These are phyloP conservation scores for Pollimyrus isidori DNA, from an alignment of 2,113 vertebrate genomes.

Conservation along the genomic window DNA sequence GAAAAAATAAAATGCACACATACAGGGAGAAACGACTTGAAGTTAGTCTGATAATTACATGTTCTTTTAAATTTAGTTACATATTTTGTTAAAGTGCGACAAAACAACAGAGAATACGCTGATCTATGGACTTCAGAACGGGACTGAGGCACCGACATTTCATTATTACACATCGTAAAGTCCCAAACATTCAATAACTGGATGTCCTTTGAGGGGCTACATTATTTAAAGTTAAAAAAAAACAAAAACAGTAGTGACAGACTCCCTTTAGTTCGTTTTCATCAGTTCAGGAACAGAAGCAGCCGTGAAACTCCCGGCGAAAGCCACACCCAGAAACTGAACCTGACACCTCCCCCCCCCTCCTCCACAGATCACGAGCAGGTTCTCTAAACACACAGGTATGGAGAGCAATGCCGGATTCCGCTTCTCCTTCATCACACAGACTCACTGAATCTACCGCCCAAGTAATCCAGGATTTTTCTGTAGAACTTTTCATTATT, in stretches of 20 bases:
- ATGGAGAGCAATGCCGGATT: constrained; percentile 34
- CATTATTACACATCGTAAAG: background rate
- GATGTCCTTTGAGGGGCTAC: background rate
- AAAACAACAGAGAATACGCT: background rate
- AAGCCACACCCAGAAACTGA: constrained; percentile 59
- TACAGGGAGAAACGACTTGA: background rate
- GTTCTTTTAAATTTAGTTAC: background rate
- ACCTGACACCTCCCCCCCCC: constrained; percentile 24
- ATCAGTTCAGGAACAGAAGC: background rate
- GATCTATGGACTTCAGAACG: background rate
- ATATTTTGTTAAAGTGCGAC: background rate
- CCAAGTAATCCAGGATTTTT: background rate
- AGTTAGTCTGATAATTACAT: background rate
- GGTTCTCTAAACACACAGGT: constrained; percentile 17
- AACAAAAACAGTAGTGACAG: background rate
- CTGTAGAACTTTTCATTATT: background rate
- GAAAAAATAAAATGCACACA: background rate
- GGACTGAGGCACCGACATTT: background rate
- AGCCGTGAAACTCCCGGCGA: constrained; percentile 29
- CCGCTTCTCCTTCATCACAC: constrained; percentile 7
- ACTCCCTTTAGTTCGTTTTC: background rate
- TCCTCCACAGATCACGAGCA: background rate
- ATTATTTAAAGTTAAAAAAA: background rate
- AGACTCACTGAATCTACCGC: background rate
- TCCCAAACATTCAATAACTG: background rate